Evolutionary conservation across 2,888 invertebrate species (phyloP).

Genomic region (Apoda limacodes): DNA sequence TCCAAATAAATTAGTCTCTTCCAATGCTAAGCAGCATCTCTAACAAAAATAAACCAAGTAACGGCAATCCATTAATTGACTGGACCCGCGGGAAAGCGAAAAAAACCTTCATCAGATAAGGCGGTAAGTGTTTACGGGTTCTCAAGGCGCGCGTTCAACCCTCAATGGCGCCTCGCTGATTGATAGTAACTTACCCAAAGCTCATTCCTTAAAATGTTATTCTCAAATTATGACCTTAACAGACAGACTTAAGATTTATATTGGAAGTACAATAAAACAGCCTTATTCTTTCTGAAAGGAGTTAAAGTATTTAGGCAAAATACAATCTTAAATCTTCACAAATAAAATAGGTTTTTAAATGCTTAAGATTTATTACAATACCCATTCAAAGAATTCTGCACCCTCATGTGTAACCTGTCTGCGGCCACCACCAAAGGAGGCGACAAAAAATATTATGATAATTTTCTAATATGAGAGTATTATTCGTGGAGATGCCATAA

Average conservation of each 20-base stretch:
- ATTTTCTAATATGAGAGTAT: constrained; percentile 59
- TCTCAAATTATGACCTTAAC: constrained; percentile 26
- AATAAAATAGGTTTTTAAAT: too few relatives aligned
- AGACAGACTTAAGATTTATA: constrained; percentile 20
- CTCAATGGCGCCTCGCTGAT: constrained; percentile 69
- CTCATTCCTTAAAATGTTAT: constrained; percentile 38
- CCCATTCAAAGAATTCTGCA: constrained; percentile 68
- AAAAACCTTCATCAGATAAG: constrained; percentile 65
- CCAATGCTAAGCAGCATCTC: constrained; percentile 48
- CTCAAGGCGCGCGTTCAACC: constrained; percentile 64
- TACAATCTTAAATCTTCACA: too few relatives aligned
- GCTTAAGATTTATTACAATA: constrained; percentile 28
- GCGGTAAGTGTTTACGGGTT: constrained; percentile 68
- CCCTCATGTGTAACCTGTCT: constrained; percentile 65
- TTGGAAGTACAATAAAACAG: constrained; percentile 20
- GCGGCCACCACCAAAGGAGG: constrained; percentile 63
- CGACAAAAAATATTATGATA: constrained; percentile 66
- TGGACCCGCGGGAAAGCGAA: constrained; percentile 59
- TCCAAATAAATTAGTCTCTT: constrained; percentile 54
- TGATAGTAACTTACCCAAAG: constrained; percentile 59
- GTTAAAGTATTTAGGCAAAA: too few relatives aligned
- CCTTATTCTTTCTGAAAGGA: constrained; percentile 16
- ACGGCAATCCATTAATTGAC: constrained; percentile 67
- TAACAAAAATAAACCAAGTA: constrained; percentile 61
- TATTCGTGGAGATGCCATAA: constrained; percentile 62